Conservation (phyloP, 2,797 vertebrate species). For the Tokudaia tokunoshimensis region DNA sequence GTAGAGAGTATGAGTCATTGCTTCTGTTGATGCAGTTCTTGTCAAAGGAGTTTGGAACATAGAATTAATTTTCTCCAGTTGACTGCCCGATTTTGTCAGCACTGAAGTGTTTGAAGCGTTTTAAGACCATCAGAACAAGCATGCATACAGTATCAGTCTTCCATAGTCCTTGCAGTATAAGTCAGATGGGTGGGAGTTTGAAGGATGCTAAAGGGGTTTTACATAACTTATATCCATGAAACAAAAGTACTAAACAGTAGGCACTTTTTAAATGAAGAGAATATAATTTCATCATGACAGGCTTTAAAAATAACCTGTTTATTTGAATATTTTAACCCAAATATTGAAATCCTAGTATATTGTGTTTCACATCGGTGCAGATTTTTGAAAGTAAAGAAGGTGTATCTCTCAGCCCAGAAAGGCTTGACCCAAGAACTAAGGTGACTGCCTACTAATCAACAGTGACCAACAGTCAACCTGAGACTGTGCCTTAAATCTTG, state of each 20-base stretch:
- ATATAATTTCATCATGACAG: background rate
- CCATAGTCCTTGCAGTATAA: background rate
- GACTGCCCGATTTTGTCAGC: background rate
- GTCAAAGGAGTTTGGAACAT: background rate
- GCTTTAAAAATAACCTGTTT: background rate
- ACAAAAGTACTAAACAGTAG: background rate
- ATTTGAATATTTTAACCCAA: constrained; percentile 6
- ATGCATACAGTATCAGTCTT: background rate
- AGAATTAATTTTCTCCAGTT: background rate
- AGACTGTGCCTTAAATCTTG: background rate
- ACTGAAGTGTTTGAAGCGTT: background rate
- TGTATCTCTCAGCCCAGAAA: background rate
- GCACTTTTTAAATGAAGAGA: constrained; percentile 8
- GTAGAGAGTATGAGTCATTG: background rate
- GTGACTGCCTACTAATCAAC: background rate
- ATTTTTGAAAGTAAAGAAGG: constrained; percentile 3
- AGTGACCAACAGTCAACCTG: background rate
- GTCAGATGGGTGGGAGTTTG: background rate
- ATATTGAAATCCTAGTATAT: constrained; percentile 14
- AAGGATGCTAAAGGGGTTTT: background rate
- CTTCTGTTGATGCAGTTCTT: background rate
- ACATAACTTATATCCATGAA: background rate
- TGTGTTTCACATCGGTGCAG: background rate
- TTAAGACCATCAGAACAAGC: background rate
- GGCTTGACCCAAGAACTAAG: background rate